Evolutionary conservation across 1,140 invertebrate species (phyloP).

Genomic region (Dendrolimus punctatus): DNA sequence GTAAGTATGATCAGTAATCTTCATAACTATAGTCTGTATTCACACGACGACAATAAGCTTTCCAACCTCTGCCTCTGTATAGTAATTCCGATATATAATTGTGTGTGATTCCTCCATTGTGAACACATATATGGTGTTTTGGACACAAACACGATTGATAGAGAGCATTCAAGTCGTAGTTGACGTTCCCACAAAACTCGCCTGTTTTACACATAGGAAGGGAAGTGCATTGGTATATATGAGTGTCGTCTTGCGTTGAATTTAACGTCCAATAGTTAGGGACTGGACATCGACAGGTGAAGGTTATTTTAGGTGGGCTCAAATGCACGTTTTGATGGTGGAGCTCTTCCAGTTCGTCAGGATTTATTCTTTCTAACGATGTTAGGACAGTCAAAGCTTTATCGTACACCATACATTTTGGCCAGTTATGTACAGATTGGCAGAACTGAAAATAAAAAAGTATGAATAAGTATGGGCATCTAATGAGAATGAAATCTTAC

Average conservation of each 20-base stretch:
- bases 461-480: too few species aligned
- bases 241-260: conserved; percentile 12
- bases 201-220: conserved; percentile 40
- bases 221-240: conserved; percentile 34
- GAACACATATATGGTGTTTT: conserved; percentile 72
- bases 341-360: conserved; percentile 46
- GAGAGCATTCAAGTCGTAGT: conserved; percentile 71
- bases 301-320: conserved; percentile 41
- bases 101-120: conserved; percentile 51
- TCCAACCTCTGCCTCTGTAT: conserved; percentile 72
- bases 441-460: conserved; percentile 46
- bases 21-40: conserved; percentile 40
- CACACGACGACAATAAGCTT: conserved; percentile 71
- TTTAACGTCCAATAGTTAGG: conserved; percentile 50
- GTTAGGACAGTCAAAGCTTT: conserved; percentile 30
- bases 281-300: conserved; percentile 37
- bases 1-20: conserved; percentile 39
- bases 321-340: conserved; percentile 47
- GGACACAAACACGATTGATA: conserved; percentile 78
- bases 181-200: conserved; percentile 54
- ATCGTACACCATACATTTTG: conserved; percentile 29
- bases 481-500: too few species aligned
- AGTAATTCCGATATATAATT: conserved; percentile 72
- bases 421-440: conserved; percentile 37
- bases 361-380: conserved; percentile 36